Evolutionary conservation across 2,113 vertebrate genomes (phyloP).

Genomic region (Lethenteron reissneri): DNA sequence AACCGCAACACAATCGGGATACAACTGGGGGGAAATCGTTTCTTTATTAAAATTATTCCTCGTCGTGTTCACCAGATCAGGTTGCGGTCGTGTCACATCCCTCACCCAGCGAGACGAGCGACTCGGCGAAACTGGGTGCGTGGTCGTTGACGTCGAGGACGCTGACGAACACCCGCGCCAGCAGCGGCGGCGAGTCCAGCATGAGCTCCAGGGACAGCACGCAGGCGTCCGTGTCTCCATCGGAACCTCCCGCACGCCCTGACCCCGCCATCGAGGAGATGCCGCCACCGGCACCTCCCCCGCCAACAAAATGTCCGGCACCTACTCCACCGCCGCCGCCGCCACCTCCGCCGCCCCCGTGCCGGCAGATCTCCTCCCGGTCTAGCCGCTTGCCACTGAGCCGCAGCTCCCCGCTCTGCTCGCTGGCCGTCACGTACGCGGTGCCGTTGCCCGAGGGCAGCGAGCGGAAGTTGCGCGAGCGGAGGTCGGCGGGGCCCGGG

Average conservation of each 20-base stretch:
- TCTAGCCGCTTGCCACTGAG: conserved; percentile 90
- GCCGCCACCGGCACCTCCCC: no score
- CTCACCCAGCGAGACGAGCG: conserved; percentile 33
- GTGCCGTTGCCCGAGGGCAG: conserved; percentile 12
- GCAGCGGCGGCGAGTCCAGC: no score
- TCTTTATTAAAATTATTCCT: no score
- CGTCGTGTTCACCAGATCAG: no score
- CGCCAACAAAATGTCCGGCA: no score
- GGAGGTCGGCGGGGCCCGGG: conserved; percentile 35
- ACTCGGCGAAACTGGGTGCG: conserved; percentile 65
- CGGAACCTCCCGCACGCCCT: no score
- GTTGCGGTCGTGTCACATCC: no score
- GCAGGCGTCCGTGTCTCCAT: conserved; percentile 41
- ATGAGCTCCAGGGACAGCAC: conserved; percentile 64
- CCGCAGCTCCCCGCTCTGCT: conserved; percentile 71
- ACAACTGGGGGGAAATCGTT: no score
- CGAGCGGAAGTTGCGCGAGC: no score
- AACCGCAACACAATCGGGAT: no score
- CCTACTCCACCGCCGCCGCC: no score
- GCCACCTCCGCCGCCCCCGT: conserved; percentile 12
- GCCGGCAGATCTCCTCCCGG: conserved; percentile 70
- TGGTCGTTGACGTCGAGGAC: conserved; percentile 95
- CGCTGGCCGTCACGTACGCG: conserved; percentile 75
- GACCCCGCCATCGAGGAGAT: no score
- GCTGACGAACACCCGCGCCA: conserved; percentile 53